phyloP scores from a whole-genome alignment of 1,140 invertebrate species.

The Euura lappo region DNA sequence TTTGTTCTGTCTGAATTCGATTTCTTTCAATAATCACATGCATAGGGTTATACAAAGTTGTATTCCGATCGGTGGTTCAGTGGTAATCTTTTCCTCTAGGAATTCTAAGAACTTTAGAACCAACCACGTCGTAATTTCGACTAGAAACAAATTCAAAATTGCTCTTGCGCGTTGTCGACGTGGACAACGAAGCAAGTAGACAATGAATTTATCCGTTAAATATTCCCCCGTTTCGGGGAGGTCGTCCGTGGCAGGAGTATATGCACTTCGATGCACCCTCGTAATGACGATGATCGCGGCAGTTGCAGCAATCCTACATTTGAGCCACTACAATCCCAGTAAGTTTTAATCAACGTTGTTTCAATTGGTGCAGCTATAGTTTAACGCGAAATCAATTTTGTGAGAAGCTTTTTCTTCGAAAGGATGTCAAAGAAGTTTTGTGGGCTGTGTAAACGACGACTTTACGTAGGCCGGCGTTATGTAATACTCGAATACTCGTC shows the following conservation, averaged over 20 bases:
- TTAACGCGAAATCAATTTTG: conserved; percentile 12
- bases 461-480: too few relatives aligned
- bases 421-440: background rate
- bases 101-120: background rate
- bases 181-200: conserved; percentile 34
- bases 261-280: conserved; percentile 42
- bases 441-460: too few relatives aligned
- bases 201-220: conserved; percentile 40
- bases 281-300: conserved; percentile 47
- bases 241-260: conserved; percentile 29
- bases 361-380: background rate
- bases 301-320: conserved; percentile 53
- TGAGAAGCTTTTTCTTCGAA: conserved; percentile 6
- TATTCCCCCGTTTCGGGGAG: conserved; percentile 20
- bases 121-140: background rate
- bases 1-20: too few relatives aligned
- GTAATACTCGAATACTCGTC: too few relatives aligned
- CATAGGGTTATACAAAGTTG: too few relatives aligned
- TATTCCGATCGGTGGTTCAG: too few relatives aligned
- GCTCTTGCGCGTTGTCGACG: conserved; percentile 36
- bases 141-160: conserved; percentile 18
- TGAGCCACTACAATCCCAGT: conserved; percentile 55
- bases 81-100: background rate
- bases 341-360: conserved; percentile 32
- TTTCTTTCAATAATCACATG: too few relatives aligned